phyloP scores from a whole-genome alignment of 2,113 vertebrate species.

The Danionella cerebrum region DNA sequence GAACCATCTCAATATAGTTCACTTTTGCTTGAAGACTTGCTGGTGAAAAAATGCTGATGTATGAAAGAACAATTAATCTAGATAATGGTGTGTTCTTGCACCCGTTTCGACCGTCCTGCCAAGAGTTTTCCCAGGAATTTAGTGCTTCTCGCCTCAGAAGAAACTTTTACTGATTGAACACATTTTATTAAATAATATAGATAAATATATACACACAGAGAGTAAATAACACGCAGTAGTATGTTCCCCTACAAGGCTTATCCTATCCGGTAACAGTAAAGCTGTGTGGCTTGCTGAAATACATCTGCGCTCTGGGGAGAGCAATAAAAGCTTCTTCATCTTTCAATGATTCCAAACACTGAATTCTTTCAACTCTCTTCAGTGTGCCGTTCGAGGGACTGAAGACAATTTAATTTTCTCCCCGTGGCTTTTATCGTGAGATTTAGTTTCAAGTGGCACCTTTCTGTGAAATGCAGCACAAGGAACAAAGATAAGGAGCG shows the following conservation, averaged over 20 bases:
- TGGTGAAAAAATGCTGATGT: background rate
- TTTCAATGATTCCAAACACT: background rate
- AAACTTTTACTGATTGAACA: too few relatives aligned
- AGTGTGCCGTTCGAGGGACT: background rate
- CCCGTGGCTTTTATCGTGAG: background rate
- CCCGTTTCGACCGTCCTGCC: background rate
- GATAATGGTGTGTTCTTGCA: background rate
- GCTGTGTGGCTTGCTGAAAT: background rate
- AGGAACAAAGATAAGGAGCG: background rate
- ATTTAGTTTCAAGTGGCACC: too few relatives aligned
- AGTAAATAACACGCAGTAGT: too few relatives aligned
- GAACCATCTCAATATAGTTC: background rate
- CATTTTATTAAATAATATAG: too few relatives aligned
- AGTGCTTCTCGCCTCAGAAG: background rate
- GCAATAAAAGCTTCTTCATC: background rate
- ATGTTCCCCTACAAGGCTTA: too few relatives aligned
- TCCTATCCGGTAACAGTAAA: too few relatives aligned
- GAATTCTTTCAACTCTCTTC: background rate
- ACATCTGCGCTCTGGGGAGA: background rate
- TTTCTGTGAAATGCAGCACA: background rate
- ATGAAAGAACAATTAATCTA: background rate
- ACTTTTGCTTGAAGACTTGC: background rate
- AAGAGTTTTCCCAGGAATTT: background rate
- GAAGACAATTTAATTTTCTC: background rate
- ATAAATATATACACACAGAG: too few relatives aligned